Evolutionary conservation across 2,888 invertebrate species (phyloP).

Genomic region (Ichneumon xanthorius): DNA sequence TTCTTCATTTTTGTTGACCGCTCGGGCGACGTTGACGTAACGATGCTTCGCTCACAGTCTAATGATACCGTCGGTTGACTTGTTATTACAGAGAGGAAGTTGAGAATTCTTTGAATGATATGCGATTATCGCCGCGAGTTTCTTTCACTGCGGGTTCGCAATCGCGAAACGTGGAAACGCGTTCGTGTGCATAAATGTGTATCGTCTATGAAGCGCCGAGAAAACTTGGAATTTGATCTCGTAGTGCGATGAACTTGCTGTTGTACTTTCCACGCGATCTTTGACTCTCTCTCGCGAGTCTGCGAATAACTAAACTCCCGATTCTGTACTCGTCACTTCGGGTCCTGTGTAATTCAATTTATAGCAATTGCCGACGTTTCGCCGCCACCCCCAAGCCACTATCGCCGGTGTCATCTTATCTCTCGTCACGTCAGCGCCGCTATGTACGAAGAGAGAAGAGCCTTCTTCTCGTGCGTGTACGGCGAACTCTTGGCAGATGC

Average conservation of each 20-base stretch:
- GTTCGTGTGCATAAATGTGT: background rate
- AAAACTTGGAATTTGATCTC: background rate
- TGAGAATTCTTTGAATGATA: slow-evolving; percentile 12
- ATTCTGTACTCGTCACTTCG: slow-evolving; percentile 45
- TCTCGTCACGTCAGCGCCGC: slow-evolving; percentile 18
- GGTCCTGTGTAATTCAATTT: slow-evolving; percentile 73
- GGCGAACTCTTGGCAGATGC: slow-evolving; percentile 1
- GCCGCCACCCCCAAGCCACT: slow-evolving; percentile 54
- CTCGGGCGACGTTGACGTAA: slow-evolving; percentile 52
- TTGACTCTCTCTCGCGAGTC: slow-evolving; percentile 42
- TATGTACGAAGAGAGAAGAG: background rate
- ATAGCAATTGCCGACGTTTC: slow-evolving; percentile 70
- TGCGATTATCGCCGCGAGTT: slow-evolving; percentile 17
- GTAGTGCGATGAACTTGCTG: background rate
- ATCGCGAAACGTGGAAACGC: background rate
- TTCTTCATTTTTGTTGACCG: slow-evolving; percentile 46
- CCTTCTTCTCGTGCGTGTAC: too few species aligned
- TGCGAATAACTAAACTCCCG: slow-evolving; percentile 44
- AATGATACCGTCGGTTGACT: slow-evolving; percentile 30
- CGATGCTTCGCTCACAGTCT: slow-evolving; percentile 25
- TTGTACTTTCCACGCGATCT: slow-evolving; percentile 7
- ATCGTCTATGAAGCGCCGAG: background rate
- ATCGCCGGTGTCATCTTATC: slow-evolving; percentile 55
- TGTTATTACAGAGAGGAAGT: slow-evolving; percentile 32
- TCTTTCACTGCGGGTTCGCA: slow-evolving; percentile 12